Base-by-base conservation (phyloP, 2,888 invertebrate species). In the Gibbula magus region DNA sequence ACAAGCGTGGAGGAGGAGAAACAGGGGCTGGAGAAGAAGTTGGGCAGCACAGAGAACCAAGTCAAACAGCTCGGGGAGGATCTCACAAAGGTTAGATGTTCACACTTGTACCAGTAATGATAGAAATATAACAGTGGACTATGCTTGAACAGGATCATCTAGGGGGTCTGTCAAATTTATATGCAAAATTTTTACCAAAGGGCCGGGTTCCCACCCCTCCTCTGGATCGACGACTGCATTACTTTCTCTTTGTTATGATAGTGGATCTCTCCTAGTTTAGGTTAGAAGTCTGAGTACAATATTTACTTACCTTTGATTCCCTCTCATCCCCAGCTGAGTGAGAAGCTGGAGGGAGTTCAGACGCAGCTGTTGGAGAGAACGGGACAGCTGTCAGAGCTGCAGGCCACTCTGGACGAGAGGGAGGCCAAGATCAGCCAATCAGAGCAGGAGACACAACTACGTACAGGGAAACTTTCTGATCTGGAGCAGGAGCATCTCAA, bases 311-410 rank as follows among this genome's bases (percentile, higher is more conserved):
- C n/a, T 32, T 54, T 18, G 18, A 18, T 53, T 54, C 29, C 20
- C 54, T 53, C 16, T 77, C 25, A 20, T 39, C 54, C 25, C n/a
- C 67, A 88, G 88, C 80, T 85, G 8, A 85, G 88, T 75, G 87
- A 85, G 76, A 87, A 89, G 75, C 82, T 85, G 75, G 85, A 86
- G n/a, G 78, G 85, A n/a, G 83, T 87, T 8, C 82, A 86, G 67
- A 83, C 86, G 61, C 80, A 88, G 78, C 25, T 89, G 35, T 80
- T 86, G 74, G 88, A 90, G 18, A 89, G 88, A 53, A 81, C 86
- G 16, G 81, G 81, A 3, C 85, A 87, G 76, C 85, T 90, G 20
- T 76, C 83, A 51, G 85, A 88, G 7, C 82, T 90, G 8, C 88
- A 88, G 79, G 75, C 78, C 16, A 75, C 82, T 8, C 61, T 89